Evolutionary conservation across 2,113 vertebrate species (phyloP), one percentile per base, ranked within the genome.

Genomic region (Mesembrinibis cayennensis): DNA sequence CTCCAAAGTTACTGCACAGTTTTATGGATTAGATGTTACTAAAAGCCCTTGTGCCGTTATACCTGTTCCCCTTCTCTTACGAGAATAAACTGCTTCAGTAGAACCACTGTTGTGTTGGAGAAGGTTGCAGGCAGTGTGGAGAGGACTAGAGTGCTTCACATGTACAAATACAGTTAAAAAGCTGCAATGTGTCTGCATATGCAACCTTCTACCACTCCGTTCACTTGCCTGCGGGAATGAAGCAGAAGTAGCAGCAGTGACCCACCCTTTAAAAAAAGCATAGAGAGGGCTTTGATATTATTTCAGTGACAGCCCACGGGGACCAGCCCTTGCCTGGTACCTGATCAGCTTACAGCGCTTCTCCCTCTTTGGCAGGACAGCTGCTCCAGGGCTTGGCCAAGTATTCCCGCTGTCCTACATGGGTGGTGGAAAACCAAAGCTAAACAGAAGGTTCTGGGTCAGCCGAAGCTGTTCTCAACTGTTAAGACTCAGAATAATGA

Each of bases 351-450:
- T 98, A 97, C 97, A 96, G 95, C 93, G 32, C 80, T 81, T 56
- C 65, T 95, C 97, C 94, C 95, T 93, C 83, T 98, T 97, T 96
- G 97, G 97, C 96, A 91, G 90, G 88, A 93, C 98, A 98, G 98
- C 98, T 98, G 98, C 94, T 95, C 76, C 21, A 73, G 49, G 70
- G 80, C 78, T 71, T 61, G 90, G 88, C 96, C 85, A 97, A 97
- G 90, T 55, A 87, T 95, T 95, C 63, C 92, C 21, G 29, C 95
- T 96, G 50, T 96, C 94, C 79, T 92, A 10, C 53, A 71, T 30
- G 59, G 73, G 77, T 74, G 82, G n/a, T 82, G 77, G 47, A 94
- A 97, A 96, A 82, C 40, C 69, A 73, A 93, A 89, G 77, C 92
- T 71, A n/a, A 77, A 56, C 38, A 82, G 95, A 95, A 85, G 86